A percentile compares a stretch with the other conserved stretches of the same genome.
Evolutionary conservation across 1,140 invertebrate species (phyloP).

Genomic region (Drosophila cardini): DNA sequence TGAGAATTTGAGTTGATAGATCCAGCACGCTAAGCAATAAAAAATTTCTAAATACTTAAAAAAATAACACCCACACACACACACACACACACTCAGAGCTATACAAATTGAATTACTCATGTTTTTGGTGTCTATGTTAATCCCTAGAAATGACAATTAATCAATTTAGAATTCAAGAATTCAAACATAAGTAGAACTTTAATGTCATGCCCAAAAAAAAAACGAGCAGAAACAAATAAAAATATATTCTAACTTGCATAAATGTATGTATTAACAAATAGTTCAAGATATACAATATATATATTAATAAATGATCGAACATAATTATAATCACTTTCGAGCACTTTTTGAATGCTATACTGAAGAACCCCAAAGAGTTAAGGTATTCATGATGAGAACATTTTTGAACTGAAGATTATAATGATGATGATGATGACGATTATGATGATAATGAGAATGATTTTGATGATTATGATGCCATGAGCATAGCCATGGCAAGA

Average conservation of each 20-base stretch:
- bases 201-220: constrained; percentile 44
- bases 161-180: constrained; percentile 74
- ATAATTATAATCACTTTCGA: constrained; percentile 13
- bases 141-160: constrained; percentile 76
- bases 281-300: constrained; percentile 11
- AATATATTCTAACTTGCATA: constrained; percentile 38
- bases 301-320: constrained; percentile 1
- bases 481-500: constrained; percentile 64
- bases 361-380: constrained; percentile 25
- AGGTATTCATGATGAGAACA: constrained; percentile 38
- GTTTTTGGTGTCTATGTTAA: constrained; percentile 81
- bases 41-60: constrained; percentile 33
- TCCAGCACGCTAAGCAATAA: constrained; percentile 52
- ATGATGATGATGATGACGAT: constrained; percentile 26
- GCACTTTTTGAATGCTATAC: constrained; percentile 37
- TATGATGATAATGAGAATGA: constrained; percentile 46
- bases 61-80: constrained; percentile 16
- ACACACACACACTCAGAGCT: constrained; percentile 17
- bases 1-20: constrained; percentile 11
- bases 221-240: constrained; percentile 33
- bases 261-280: constrained; percentile 16
- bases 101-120: constrained; percentile 52
- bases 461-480: constrained; percentile 63
- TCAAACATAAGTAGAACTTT: constrained; percentile 63
- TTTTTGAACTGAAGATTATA: constrained; percentile 48